Evolutionary conservation across 2,797 vertebrate species (phyloP).

Genomic region (Anisognathus igniventris): DNA sequence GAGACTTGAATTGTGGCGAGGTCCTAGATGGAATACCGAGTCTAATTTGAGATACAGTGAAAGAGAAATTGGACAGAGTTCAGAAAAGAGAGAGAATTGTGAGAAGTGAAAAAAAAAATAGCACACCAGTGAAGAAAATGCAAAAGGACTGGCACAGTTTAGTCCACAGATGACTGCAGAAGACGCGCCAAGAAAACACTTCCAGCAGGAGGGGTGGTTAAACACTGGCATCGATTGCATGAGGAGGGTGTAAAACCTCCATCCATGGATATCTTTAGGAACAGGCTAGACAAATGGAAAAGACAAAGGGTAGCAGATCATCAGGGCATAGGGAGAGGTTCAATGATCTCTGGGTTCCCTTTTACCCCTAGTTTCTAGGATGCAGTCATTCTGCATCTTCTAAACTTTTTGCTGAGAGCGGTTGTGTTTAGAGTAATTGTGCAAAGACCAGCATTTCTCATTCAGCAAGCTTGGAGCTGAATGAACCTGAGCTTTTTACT

Average conservation of each 20-base stretch:
- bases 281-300: neutral
- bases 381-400: neutral
- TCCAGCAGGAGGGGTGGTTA: neutral
- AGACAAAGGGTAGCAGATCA: neutral
- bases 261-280: neutral
- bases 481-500: conserved; percentile 36
- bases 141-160: neutral
- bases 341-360: neutral
- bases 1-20: neutral
- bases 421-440: neutral
- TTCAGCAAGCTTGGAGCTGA: conserved; percentile 25
- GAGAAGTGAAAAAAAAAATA: neutral
- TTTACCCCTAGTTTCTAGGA: neutral
- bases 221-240: neutral
- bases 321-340: neutral
- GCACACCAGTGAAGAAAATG: neutral
- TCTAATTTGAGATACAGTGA: neutral
- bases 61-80: neutral
- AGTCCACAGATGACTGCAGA: neutral
- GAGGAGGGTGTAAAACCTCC: neutral
- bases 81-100: neutral
- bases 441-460: neutral
- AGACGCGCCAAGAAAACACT: neutral
- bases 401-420: neutral
- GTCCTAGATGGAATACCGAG: neutral